Evolutionary conservation across 2,113 vertebrate genomes (phyloP).

Genomic region (Solenodon paradoxus): DNA sequence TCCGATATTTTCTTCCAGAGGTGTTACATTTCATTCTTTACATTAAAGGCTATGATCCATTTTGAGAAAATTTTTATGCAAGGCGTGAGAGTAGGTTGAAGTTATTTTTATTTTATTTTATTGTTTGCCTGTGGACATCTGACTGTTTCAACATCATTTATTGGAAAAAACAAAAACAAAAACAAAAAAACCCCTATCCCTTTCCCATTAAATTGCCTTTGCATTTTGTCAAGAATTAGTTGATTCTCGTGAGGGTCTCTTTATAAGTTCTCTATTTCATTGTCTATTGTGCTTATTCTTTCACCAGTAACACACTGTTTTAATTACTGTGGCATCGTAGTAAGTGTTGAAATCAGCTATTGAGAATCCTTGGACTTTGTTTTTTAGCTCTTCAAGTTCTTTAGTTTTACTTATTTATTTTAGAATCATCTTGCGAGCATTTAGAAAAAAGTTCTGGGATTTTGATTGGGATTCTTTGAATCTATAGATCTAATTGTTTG

Average conservation of each 20-base stretch:
- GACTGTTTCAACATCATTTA: not conserved
- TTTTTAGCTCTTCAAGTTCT: not conserved
- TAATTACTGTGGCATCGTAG: not conserved
- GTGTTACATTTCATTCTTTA: not conserved
- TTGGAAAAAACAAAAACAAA: not conserved
- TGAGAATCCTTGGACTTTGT: not conserved
- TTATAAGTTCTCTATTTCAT: not conserved
- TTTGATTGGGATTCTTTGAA: not conserved
- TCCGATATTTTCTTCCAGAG: not conserved
- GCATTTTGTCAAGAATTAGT: not conserved
- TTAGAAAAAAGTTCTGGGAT: not conserved
- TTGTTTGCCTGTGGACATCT: not conserved
- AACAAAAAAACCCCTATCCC: too few species aligned
- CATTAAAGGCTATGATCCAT: not conserved
- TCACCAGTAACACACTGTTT: too few species aligned
- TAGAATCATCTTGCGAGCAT: not conserved
- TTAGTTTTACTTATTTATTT: constrained; percentile 20
- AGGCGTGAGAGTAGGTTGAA: not conserved
- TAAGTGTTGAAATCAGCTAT: not conserved
- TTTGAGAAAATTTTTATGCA: not conserved
- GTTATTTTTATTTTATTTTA: too few species aligned
- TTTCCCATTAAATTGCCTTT: not conserved
- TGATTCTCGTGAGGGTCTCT: not conserved
- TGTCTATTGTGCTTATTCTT: not conserved
- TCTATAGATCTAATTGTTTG: constrained; percentile 11